A percentile compares a stretch with the other conserved stretches of the same genome.
Evolutionary conservation across 2,113 vertebrate genomes (phyloP).

Genomic region (Danio rerio): GRCz12tu NC_133183.1:52419501-52420000

Average conservation of each 20-base stretch:
- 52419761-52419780: constrained; percentile 93
- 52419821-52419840: constrained; percentile 89
- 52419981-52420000: constrained; percentile 88
- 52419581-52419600: not conserved
- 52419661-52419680: not conserved
- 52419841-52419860: constrained; percentile 89
- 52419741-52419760: constrained; percentile 94
- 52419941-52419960: constrained; percentile 93
- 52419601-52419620: constrained; percentile 25
- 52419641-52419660: not conserved
- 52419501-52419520: constrained; percentile 3
- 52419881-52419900: constrained; percentile 89
- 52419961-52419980: constrained; percentile 88
- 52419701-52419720: not conserved
- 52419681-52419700: not conserved
- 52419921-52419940: constrained; percentile 97
- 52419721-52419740: constrained; percentile 89
- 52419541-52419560: constrained; percentile 23
- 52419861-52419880: constrained; percentile 92
- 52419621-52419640: not conserved
- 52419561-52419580: constrained; percentile 27
- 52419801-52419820: constrained; percentile 94
- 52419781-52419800: constrained; percentile 96
- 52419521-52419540: constrained; percentile 21
- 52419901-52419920: constrained; percentile 92